Conservation (phyloP, 2,113 vertebrate genomes). For the Thermophis baileyi region DNA sequence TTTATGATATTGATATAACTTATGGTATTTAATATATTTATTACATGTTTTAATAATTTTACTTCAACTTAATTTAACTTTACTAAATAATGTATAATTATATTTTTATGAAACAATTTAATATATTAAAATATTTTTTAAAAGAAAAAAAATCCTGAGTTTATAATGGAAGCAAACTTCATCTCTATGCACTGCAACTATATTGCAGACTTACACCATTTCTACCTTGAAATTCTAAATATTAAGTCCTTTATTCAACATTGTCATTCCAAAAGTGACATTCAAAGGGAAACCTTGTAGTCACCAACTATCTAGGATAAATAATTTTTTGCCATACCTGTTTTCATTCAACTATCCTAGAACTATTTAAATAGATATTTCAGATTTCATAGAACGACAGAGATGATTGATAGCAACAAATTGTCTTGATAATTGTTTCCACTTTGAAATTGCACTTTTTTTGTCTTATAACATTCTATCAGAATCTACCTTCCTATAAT, state of each 20-base stretch:
- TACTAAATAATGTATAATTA: background rate
- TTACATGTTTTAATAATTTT: slow-evolving; percentile 57
- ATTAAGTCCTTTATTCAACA: background rate
- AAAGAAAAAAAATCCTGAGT: background rate
- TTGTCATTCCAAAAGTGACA: background rate
- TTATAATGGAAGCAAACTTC: background rate
- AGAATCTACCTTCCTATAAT: background rate
- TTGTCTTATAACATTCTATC: background rate
- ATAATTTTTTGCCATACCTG: background rate
- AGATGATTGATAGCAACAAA: background rate
- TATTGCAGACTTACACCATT: background rate
- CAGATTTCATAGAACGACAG: background rate
- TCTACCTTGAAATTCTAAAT: background rate
- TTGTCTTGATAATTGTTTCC: background rate
- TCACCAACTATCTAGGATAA: background rate
- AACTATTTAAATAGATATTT: background rate
- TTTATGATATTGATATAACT: background rate
- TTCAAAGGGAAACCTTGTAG: background rate
- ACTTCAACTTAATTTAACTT: slow-evolving; percentile 21
- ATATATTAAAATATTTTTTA: slow-evolving; percentile 34
- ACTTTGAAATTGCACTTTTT: background rate
- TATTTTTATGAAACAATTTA: background rate
- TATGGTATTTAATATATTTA: slow-evolving; percentile 70
- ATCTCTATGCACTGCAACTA: background rate
- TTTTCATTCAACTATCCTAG: background rate